These are phyloP conservation scores for Chloroclystis v-ata DNA, from an alignment of 2,888 invertebrate genomes.

Conservation along the genomic window DNA sequence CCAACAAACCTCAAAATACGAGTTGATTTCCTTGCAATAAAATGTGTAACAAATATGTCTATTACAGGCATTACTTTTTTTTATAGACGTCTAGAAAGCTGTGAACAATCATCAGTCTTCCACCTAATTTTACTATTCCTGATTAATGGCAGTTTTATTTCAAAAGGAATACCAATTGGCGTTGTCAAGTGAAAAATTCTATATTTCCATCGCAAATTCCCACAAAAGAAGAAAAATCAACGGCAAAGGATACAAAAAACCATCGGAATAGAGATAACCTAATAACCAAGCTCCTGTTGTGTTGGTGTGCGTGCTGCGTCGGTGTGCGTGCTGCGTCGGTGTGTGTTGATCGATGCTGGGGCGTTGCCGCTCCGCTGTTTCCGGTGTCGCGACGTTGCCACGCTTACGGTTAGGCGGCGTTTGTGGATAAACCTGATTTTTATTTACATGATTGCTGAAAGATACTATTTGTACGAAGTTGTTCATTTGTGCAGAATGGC, in stretches of 20 bases:
- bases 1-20: too few species aligned
- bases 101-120: too few species aligned
- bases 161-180: too few species aligned
- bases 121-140: too few species aligned
- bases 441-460: not conserved
- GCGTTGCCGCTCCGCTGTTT: conserved; percentile 82
- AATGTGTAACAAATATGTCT: too few species aligned
- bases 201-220: not conserved
- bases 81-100: too few species aligned
- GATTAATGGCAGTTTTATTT: too few species aligned
- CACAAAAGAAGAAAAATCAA: conserved; percentile 4
- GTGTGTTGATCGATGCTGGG: conserved; percentile 79
- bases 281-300: conserved; percentile 23
- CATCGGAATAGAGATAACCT: conserved; percentile 13
- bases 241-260: conserved; percentile 7
- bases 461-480: not conserved
- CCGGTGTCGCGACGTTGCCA: conserved; percentile 74
- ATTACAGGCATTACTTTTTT: too few species aligned
- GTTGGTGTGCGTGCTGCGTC: conserved; percentile 32
- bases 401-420: conserved; percentile 47
- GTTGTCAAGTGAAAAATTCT: not conserved
- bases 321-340: conserved; percentile 41
- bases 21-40: too few species aligned
- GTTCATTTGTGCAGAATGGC: too few species aligned
- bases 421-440: conserved; percentile 37